A percentile compares a stretch with the other conserved stretches of the same genome.
Evolutionary conservation across 2,797 vertebrate genomes (phyloP).

Genomic region (Pipistrellus nathusii): DNA sequence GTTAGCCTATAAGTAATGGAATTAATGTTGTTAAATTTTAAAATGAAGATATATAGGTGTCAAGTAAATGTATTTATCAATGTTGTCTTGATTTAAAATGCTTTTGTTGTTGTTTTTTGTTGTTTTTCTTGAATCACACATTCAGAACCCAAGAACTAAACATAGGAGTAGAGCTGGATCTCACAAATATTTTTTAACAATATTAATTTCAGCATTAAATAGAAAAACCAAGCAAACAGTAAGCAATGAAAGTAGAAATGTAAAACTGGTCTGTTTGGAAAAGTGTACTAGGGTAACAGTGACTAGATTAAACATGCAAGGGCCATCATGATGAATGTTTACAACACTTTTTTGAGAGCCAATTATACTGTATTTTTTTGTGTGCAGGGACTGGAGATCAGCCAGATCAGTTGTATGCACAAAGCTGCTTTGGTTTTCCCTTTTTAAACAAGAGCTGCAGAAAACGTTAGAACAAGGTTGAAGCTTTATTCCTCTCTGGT

Average conservation of each 20-base stretch:
- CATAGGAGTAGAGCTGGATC: background rate
- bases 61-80: background rate
- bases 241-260: conserved; percentile 66
- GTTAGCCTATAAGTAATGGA: background rate
- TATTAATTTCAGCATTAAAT: conserved; percentile 59
- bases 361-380: conserved; percentile 83
- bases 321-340: conserved; percentile 85
- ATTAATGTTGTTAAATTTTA: background rate
- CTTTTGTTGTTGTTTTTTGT: background rate
- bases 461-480: conserved; percentile 65
- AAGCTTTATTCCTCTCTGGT: conserved; percentile 81
- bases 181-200: background rate
- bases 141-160: background rate
- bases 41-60: background rate
- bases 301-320: conserved; percentile 79
- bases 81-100: background rate
- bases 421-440: conserved; percentile 73
- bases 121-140: background rate
- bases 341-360: conserved; percentile 86
- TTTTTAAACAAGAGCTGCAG: conserved; percentile 75
- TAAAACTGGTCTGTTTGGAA: conserved; percentile 81
- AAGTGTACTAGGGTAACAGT: conserved; percentile 75
- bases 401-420: conserved; percentile 82
- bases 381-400: conserved; percentile 86
- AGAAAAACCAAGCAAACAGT: conserved; percentile 77